Conservation (phyloP, 2,113 vertebrate species). For the Heterocephalus glaber region DNA sequence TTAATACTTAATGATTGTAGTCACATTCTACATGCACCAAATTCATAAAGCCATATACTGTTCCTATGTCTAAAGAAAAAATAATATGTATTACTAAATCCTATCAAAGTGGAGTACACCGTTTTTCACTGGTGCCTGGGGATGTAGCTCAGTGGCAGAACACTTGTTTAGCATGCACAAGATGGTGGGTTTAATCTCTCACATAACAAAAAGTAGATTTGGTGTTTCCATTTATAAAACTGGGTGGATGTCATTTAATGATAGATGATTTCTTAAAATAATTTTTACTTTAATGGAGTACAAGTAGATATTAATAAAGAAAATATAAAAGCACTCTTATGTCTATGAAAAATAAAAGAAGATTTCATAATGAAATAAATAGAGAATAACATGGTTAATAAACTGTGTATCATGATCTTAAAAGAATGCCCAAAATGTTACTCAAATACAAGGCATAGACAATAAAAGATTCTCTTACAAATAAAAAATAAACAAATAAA, state of each 20-base stretch:
- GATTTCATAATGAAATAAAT: not conserved
- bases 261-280: not conserved
- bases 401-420: not conserved
- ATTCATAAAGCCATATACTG: not conserved
- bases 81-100: not conserved
- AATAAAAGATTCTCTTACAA: not conserved
- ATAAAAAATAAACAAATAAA: not conserved
- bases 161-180: not conserved
- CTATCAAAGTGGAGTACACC: not conserved
- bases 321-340: not conserved
- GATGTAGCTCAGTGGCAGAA: not conserved
- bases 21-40: constrained; percentile 1
- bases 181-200: not conserved
- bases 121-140: not conserved
- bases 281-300: not conserved
- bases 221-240: constrained; percentile 28
- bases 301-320: not conserved
- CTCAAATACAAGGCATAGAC: not conserved
- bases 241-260: not conserved
- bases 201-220: not conserved
- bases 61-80: not conserved
- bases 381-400: not conserved
- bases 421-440: not conserved
- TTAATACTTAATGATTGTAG: not conserved
- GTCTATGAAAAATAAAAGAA: not conserved